Conservation (phyloP, 2,888 invertebrate genomes). For the Deroplatys truncata region DNA sequence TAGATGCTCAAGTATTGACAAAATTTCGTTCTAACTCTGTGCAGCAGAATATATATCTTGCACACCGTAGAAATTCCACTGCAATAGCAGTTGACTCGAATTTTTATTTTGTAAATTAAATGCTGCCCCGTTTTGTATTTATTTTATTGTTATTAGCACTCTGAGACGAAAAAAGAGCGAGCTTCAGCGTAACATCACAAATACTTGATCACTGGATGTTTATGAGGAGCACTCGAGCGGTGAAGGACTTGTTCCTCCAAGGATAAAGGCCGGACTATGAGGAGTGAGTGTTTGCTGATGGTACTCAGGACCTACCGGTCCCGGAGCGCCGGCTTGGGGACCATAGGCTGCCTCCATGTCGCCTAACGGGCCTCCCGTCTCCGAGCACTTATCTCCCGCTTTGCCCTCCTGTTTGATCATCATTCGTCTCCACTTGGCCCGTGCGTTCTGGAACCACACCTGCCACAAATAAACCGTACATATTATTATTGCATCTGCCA, state of each 20-base stretch:
- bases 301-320: neutral
- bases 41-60: too few species aligned
- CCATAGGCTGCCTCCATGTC: constrained; percentile 50
- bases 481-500: too few species aligned
- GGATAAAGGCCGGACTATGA: constrained; percentile 67
- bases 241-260: constrained; percentile 65
- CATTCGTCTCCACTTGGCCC: constrained; percentile 90
- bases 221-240: constrained; percentile 59
- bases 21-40: too few species aligned
- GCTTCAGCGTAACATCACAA: too few species aligned
- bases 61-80: too few species aligned
- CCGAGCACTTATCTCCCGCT: constrained; percentile 63
- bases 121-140: too few species aligned
- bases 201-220: too few species aligned
- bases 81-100: too few species aligned
- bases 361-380: constrained; percentile 53
- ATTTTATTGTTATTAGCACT: too few species aligned
- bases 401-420: constrained; percentile 77
- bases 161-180: too few species aligned
- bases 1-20: too few species aligned
- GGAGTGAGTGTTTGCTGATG: constrained; percentile 54
- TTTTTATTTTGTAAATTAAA: too few species aligned
- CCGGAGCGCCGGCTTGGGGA: constrained; percentile 36
- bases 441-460: constrained; percentile 95
- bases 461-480: constrained; percentile 49